Evolutionary conservation across 2,113 vertebrate species (phyloP), one percentile per base, ranked within the genome.

Genomic region (Amazona vittata): DNA sequence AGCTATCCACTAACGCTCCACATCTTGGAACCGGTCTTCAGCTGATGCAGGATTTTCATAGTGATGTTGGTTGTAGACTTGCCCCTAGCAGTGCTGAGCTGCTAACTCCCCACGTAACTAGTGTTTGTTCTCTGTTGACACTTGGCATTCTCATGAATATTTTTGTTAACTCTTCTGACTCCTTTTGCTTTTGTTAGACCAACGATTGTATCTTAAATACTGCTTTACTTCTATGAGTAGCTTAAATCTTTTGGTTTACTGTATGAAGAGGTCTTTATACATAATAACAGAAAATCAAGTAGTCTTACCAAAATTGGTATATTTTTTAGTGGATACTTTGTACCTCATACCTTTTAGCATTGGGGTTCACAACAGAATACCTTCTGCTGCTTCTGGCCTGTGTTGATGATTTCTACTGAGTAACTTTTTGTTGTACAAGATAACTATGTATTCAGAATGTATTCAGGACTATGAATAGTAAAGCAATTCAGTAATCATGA

Each of bases 1-100:
- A 83, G 24, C 28, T 21, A 11, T 64, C 17, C 17, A 33, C 8
- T 31, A 29, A 59, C 59, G 18, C 4, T 19, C 21, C 21, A 17
- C 28, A 41, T 31, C 37, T 85, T 62, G 59, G 28, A 80, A 14
- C 10, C 41, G 10, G 4, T 53, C 18, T 79, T 63, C 37, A 71
- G 24, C 4, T 49, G 49, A 21, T 46, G 8, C 14, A 60, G 44
- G 33, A 21, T 69, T 81, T 5, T 50, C 39, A 35, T 15, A 28
- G 11, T 15, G 12, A 17, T 0, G 0, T 12, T 47, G 16, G 15
- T 19, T 55, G 31, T 37, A 49, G 11, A 24, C 55, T 60, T 76
- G 4, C 8, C 19, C 26, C 11, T 37, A 16, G 7, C 43, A 39
- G 41, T 79, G 15, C 41, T 90, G 26, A 62, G 8, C 21, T 67